These are phyloP conservation scores for Fistularia commersonii DNA, from an alignment of 2,797 vertebrate species.

Conservation along the genomic window DNA sequence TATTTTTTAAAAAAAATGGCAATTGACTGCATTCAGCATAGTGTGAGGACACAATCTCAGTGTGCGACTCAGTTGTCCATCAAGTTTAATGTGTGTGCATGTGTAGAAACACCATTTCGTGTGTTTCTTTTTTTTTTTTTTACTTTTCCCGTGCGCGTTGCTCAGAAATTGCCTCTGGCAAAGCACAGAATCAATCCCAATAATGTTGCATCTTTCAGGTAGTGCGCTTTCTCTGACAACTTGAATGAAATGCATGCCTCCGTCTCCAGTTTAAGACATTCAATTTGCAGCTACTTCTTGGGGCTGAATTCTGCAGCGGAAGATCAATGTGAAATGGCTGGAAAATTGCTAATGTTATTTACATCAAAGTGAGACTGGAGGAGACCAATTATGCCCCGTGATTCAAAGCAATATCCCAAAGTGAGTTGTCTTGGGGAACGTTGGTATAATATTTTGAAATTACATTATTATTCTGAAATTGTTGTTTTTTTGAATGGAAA, in stretches of 20 bases:
- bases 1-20: constrained; percentile 2
- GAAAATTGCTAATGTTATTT: constrained; percentile 72
- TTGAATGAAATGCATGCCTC: constrained; percentile 55
- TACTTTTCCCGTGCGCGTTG: constrained; percentile 3
- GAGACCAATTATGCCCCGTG: constrained; percentile 63
- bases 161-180: constrained; percentile 48
- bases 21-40: constrained; percentile 25
- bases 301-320: constrained; percentile 51
- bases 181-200: constrained; percentile 56
- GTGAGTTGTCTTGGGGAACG: constrained; percentile 50
- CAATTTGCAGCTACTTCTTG: constrained; percentile 64
- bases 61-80: constrained; percentile 15
- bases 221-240: constrained; percentile 42
- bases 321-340: constrained; percentile 69
- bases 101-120: constrained; percentile 10
- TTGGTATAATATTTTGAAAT: constrained; percentile 33
- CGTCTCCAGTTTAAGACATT: constrained; percentile 59
- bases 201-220: constrained; percentile 58
- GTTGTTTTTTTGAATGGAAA: too few relatives aligned
- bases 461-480: constrained; percentile 37
- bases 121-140: constrained; percentile 21
- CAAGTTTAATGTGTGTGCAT: constrained; percentile 17
- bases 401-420: constrained; percentile 60
- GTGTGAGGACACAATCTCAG: constrained; percentile 21
- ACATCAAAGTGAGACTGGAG: constrained; percentile 70